Conservation (phyloP, 1,140 invertebrate species). For the Panulirus ornatus region DNA sequence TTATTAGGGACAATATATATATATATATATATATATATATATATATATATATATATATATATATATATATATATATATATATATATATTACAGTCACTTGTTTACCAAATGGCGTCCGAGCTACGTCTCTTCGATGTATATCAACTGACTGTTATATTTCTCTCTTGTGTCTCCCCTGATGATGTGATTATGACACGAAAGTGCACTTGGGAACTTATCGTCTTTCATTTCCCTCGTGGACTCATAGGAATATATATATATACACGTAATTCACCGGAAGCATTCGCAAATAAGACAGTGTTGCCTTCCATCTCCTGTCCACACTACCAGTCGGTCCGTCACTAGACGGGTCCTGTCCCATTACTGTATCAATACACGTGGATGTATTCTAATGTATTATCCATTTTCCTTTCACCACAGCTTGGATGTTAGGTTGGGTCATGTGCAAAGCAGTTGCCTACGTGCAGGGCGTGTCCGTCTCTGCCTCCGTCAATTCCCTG, state of each 20-base stretch:
- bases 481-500: constrained; percentile 83
- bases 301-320: too few species aligned
- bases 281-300: not conserved
- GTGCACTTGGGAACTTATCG: too few species aligned
- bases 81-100: too few species aligned
- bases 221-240: too few species aligned
- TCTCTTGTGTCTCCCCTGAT: too few species aligned
- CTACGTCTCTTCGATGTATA: too few species aligned
- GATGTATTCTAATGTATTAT: not conserved
- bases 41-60: constrained; percentile 8
- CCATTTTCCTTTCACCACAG: constrained; percentile 77
- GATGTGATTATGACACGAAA: too few species aligned
- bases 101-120: too few species aligned
- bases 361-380: not conserved
- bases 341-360: not conserved
- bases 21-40: constrained; percentile 18
- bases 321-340: not conserved
- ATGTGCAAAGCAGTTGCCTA: constrained; percentile 83
- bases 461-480: constrained; percentile 83
- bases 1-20: constrained; percentile 7
- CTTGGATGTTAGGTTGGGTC: constrained; percentile 82
- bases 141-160: too few species aligned
- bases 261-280: not conserved
- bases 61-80: not conserved
- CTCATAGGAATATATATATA: not conserved